Evolutionary conservation across 1,140 invertebrate species (phyloP).

Genomic region (Caerostris extrusa): DNA sequence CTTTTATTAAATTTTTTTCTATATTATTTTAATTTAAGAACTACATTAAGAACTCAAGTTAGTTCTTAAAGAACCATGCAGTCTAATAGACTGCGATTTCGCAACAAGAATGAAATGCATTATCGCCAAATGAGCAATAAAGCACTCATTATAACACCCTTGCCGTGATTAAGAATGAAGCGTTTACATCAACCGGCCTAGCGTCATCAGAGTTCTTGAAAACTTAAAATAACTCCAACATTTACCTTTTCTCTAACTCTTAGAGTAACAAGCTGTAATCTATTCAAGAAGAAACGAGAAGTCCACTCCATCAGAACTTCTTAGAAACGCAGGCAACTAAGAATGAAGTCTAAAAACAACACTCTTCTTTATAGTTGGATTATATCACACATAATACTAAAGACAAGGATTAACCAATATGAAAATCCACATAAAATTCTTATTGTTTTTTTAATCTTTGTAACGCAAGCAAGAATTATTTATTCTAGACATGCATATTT

Average conservation of each 20-base stretch:
- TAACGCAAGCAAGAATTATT: too few species aligned
- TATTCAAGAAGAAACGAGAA: not conserved
- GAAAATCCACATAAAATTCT: too few species aligned
- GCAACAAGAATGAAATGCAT: too few species aligned
- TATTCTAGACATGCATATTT: too few species aligned
- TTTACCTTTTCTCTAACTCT: slow-evolving; percentile 50
- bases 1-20: too few species aligned
- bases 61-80: too few species aligned
- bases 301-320: not conserved
- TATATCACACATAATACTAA: too few species aligned
- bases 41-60: too few species aligned
- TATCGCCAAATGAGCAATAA: slow-evolving; percentile 5
- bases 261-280: slow-evolving; percentile 6
- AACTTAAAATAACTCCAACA: slow-evolving; percentile 56
- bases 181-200: not conserved
- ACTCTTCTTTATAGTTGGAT: not conserved
- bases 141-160: not conserved
- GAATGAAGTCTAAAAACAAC: not conserved
- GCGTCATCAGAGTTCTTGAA: slow-evolving; percentile 50
- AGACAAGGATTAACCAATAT: too few species aligned
- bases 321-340: not conserved
- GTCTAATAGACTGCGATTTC: too few species aligned
- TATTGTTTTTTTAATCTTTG: too few species aligned
- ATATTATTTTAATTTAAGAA: too few species aligned
- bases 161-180: not conserved